phyloP scores from a whole-genome alignment of 1,140 invertebrate species.

The Temnothorax curvispinosus region DNA sequence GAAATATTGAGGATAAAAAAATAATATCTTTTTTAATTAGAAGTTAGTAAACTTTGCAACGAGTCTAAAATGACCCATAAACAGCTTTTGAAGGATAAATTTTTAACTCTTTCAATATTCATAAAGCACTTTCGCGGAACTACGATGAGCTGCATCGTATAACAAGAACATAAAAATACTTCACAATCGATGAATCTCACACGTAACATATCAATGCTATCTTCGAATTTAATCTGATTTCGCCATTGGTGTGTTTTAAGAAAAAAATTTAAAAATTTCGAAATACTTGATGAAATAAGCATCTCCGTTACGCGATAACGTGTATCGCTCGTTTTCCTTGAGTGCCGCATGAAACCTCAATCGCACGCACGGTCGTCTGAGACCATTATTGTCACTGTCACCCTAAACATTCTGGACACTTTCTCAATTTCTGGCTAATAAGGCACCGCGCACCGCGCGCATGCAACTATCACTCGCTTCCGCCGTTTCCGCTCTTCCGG shows the following conservation, averaged over 20 bases:
- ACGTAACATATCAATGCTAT: background rate
- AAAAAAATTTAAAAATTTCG: background rate
- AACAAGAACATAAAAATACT: slow-evolving; percentile 7
- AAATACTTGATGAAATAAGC: background rate
- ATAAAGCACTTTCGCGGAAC: background rate
- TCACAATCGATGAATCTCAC: slow-evolving; percentile 18
- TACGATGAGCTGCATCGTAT: background rate
- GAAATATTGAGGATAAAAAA: no score
- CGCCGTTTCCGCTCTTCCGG: slow-evolving; percentile 2
- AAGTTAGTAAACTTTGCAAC: no score
- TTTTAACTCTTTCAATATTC: background rate
- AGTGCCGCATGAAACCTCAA: slow-evolving; percentile 18
- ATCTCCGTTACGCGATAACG: background rate
- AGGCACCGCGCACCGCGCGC: slow-evolving; percentile 24
- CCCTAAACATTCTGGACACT: slow-evolving; percentile 49
- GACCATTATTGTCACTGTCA: slow-evolving; percentile 46
- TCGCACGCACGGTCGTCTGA: slow-evolving; percentile 25
- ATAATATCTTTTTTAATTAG: no score
- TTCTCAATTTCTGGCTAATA: background rate
- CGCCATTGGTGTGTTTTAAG: background rate
- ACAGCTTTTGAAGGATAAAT: background rate
- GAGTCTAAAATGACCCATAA: no score
- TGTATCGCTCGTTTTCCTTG: background rate
- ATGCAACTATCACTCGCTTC: slow-evolving; percentile 50
- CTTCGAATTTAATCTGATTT: slow-evolving; percentile 24